These are phyloP conservation scores for Crossocerus cetratus DNA, from an alignment of 2,888 invertebrate species.

Conservation along the genomic window DNA sequence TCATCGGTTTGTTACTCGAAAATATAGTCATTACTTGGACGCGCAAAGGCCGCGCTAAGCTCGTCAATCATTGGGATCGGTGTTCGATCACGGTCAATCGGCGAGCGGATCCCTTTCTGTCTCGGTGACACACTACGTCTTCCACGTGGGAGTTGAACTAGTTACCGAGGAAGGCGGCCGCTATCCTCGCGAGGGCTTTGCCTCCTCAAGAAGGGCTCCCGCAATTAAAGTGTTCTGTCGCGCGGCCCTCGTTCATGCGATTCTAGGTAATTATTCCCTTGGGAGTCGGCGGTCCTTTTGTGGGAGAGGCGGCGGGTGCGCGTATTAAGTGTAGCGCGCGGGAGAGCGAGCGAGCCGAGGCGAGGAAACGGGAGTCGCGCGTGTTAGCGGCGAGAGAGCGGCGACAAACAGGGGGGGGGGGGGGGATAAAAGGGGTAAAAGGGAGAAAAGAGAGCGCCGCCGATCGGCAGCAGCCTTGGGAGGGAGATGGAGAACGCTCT, in stretches of 20 bases:
- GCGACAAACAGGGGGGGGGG: conserved; percentile 19
- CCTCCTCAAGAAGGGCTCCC: neutral
- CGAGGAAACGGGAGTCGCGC: conserved; percentile 13
- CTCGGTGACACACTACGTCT: too few relatives aligned
- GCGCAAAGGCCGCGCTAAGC: conserved; percentile 6
- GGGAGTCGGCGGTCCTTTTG: conserved; percentile 36
- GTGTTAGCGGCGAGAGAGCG: conserved; percentile 1
- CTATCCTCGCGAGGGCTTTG: too few relatives aligned
- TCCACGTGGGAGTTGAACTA: too few relatives aligned
- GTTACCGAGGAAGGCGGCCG: too few relatives aligned
- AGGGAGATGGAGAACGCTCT: conserved; percentile 45
- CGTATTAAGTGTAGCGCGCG: conserved; percentile 29
- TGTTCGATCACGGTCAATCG: neutral
- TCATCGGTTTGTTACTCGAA: conserved; percentile 14
- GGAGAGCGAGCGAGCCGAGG: conserved; percentile 9
- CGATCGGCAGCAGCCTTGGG: conserved; percentile 42
- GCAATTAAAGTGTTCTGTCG: conserved; percentile 34
- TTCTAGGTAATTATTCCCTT: conserved; percentile 42
- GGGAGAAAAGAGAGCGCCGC: conserved; percentile 33
- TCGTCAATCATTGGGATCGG: neutral
- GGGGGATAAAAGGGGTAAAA: conserved; percentile 35
- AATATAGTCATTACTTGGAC: conserved; percentile 41
- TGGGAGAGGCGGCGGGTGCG: conserved; percentile 18
- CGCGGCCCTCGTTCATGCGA: conserved; percentile 23
- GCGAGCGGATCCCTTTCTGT: too few relatives aligned